A percentile compares a stretch with the other conserved stretches of the same genome.
Conservation (phyloP, 2,113 vertebrate species). For the Canis aureus region DNA sequence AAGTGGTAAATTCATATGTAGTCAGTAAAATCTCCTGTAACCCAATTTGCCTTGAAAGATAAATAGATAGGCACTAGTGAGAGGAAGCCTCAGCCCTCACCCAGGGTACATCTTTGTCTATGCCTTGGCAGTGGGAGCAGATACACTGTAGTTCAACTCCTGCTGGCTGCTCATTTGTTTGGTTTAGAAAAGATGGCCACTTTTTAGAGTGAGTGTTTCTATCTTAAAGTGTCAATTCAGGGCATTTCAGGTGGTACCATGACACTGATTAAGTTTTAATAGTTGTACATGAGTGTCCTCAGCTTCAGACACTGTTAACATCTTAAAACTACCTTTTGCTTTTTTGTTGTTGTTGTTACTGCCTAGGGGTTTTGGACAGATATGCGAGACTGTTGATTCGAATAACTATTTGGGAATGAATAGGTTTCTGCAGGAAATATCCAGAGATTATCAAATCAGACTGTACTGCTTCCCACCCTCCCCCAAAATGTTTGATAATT, state of each 20-base stretch:
- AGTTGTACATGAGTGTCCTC: neutral
- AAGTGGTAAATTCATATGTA: neutral
- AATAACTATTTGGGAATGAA: neutral
- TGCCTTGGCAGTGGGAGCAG: accelerated
- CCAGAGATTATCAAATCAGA: neutral
- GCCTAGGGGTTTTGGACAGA: neutral
- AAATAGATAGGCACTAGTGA: neutral
- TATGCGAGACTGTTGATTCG: neutral
- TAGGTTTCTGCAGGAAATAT: neutral
- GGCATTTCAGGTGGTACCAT: neutral
- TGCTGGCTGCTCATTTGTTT: neutral
- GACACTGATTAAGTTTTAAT: neutral
- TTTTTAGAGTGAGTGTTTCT: neutral
- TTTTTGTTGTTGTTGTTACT: neutral
- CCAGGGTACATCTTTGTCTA: accelerated
- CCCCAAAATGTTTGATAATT: neutral
- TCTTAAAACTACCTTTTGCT: neutral
- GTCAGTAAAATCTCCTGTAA: neutral
- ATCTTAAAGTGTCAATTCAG: neutral
- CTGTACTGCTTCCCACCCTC: neutral
- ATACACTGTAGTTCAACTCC: accelerated
- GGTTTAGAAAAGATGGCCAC: neutral
- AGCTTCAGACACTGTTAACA: neutral
- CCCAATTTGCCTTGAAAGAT: neutral
- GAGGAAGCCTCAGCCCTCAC: neutral